Evolutionary conservation across 2,888 invertebrate genomes (phyloP).

Genomic region (Prosapia bicincta): DNA sequence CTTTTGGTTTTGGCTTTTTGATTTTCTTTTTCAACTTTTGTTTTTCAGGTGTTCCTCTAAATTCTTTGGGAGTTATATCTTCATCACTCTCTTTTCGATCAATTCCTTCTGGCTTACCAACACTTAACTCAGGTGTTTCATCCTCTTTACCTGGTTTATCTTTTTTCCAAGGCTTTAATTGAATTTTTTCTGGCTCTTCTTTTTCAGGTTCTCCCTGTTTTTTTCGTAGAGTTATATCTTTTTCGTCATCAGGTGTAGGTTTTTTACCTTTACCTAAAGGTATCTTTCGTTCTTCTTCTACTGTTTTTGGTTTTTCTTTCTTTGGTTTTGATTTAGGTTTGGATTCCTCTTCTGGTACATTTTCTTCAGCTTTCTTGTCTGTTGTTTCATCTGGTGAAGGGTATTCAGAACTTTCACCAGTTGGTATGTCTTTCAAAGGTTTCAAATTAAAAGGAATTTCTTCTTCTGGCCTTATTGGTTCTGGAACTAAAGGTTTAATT

Average conservation of each 20-base stretch:
- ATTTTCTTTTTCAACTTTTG: slow-evolving; percentile 27
- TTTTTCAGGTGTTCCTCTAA: slow-evolving; percentile 33
- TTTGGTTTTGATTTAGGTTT: slow-evolving; percentile 32
- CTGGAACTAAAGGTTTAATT: slow-evolving; percentile 1
- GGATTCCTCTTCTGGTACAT: slow-evolving; percentile 1
- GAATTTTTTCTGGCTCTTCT: slow-evolving; percentile 45
- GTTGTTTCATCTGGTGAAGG: slow-evolving; percentile 24
- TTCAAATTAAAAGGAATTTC: slow-evolving; percentile 43
- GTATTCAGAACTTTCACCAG: slow-evolving; percentile 34
- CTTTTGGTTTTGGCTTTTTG: slow-evolving; percentile 26
- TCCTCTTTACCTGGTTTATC: slow-evolving; percentile 44
- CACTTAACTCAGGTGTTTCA: slow-evolving; percentile 39
- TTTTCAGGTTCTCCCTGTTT: slow-evolving; percentile 46
- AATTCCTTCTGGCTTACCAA: slow-evolving; percentile 42
- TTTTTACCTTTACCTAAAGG: slow-evolving; percentile 37
- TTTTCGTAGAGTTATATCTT: slow-evolving; percentile 46
- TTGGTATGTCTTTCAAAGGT: slow-evolving; percentile 40
- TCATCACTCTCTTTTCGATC: slow-evolving; percentile 40
- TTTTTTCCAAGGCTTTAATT: slow-evolving; percentile 43
- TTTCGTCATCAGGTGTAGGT: slow-evolving; percentile 40
- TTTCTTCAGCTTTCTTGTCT: slow-evolving; percentile 31
- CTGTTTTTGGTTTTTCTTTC: slow-evolving; percentile 37
- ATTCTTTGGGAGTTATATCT: slow-evolving; percentile 35
- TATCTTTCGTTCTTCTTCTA: slow-evolving; percentile 38
- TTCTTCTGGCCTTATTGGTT: slow-evolving; percentile 46